These are phyloP conservation scores for Drosophila trapezifrons DNA, from an alignment of 1,140 invertebrate genomes.

Conservation along the genomic window DNA sequence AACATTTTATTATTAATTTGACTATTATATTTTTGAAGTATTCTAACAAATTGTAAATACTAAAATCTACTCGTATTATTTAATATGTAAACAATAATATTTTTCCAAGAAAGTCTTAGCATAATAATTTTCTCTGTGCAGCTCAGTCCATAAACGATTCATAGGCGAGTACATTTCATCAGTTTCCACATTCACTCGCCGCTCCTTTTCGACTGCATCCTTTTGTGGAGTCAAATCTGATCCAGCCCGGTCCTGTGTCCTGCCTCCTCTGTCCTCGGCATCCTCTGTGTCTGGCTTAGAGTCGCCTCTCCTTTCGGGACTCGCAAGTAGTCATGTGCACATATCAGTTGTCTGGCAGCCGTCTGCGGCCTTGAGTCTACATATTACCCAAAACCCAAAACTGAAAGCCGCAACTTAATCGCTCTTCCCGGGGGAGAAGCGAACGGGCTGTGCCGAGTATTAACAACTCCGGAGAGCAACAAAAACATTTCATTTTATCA, in stretches of 20 bases:
- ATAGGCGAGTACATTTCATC: constrained; percentile 72
- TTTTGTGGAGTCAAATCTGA: constrained; percentile 60
- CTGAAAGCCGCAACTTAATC: constrained; percentile 79
- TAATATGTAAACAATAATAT: too few relatives aligned
- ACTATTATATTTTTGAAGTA: neutral
- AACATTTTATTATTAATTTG: too few relatives aligned
- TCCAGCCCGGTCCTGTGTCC: constrained; percentile 43
- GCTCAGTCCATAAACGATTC: constrained; percentile 46
- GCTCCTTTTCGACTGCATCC: constrained; percentile 50
- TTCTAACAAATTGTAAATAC: neutral
- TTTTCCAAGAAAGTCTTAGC: neutral
- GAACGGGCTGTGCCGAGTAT: constrained; percentile 23
- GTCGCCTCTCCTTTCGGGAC: constrained; percentile 42
- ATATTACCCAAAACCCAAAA: constrained; percentile 46
- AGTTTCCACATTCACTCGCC: constrained; percentile 30
- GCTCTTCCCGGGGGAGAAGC: constrained; percentile 33
- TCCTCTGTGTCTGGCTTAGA: constrained; percentile 49
- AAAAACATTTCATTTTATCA: constrained; percentile 42
- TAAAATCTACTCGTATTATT: neutral
- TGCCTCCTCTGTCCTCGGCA: constrained; percentile 44
- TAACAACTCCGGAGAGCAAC: constrained; percentile 47
- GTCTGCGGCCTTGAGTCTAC: constrained; percentile 77
- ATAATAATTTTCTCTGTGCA: constrained; percentile 22
- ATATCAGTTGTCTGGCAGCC: constrained; percentile 83
- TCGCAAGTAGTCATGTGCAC: constrained; percentile 73